Base-by-base conservation (phyloP, 1,140 invertebrate genomes). In the Drosophila lacertosa region DNA sequence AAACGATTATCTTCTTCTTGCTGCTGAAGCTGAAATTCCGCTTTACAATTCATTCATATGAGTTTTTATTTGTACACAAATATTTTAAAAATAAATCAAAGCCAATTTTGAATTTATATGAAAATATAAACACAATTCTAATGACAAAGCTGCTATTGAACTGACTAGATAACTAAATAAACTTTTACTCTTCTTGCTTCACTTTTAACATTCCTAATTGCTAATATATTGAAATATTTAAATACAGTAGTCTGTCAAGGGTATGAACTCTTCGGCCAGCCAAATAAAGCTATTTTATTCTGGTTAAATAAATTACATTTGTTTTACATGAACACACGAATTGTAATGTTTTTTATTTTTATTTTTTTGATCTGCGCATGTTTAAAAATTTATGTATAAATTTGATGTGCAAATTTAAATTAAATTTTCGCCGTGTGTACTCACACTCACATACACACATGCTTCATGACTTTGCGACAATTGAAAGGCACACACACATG, bases 341-440 rank as follows among this genome's bases (percentile, higher is more conserved):
- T 69, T 51, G 33, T 55, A 55, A 55, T 48, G 40, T 15, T 9
- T 40, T 33, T 48, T 10, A 13, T 37, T 40, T 29, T 24, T 18
- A 40, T 18, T 22, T 7, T 54, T 29, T 32, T 51, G 32, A 59
- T 44, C 6, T 58, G 37, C 11, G 39, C 67, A 42, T 57, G 54
- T 68, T 88, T 71, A 88, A 86, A 74, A 74, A 86, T 88, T 66
- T 68, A 86, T 81, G 63, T 45, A 71, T 45, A 72, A 86, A 71
- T 86, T 88, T 86, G 68, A 86, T 82, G 82, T 66, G 74, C 74
- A 82, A 86, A 86, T 88, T 88, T 84, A 86, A 86, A 82, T 88
- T 88, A 82, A 82, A 88, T 86, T 88, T 79, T 55, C 62, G 59
- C 44, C 54, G 55, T 54, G 37, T 72, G 66, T 68, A 18, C 53